Conservation (phyloP, 1,140 invertebrate genomes). For the Anagrus nilaparvatae region DNA sequence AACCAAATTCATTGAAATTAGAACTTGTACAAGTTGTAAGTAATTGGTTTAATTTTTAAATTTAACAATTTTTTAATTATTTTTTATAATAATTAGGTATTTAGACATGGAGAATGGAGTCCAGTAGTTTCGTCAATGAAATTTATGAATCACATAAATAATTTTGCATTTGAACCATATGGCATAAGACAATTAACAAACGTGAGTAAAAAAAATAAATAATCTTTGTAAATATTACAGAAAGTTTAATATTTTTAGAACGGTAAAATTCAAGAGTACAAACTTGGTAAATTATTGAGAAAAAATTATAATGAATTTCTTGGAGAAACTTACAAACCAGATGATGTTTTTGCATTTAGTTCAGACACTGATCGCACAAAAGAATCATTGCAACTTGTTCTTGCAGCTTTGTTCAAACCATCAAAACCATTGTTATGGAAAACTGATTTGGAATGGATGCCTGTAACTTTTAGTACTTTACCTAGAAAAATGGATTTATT, state of each 20-base stretch:
- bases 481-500: too few species aligned
- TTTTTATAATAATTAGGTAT: too few species aligned
- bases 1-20: too few species aligned
- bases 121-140: slow-evolving; percentile 47
- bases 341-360: slow-evolving; percentile 42
- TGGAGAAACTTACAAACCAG: slow-evolving; percentile 29
- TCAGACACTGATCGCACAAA: slow-evolving; percentile 50
- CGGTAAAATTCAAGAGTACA: slow-evolving; percentile 38
- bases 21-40: too few species aligned
- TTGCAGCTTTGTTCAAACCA: slow-evolving; percentile 29
- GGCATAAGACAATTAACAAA: slow-evolving; percentile 65
- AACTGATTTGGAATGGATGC: too few species aligned
- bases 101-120: slow-evolving; percentile 70
- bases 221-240: too few species aligned
- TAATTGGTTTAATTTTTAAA: too few species aligned
- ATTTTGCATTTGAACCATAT: slow-evolving; percentile 51
- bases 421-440: too few species aligned
- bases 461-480: too few species aligned
- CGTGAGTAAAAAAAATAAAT: too few species aligned
- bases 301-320: slow-evolving; percentile 35
- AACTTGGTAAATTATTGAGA: slow-evolving; percentile 36
- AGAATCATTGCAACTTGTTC: slow-evolving; percentile 34
- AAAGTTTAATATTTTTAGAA: slow-evolving; percentile 19
- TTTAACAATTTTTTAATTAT: too few species aligned
- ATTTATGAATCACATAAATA: slow-evolving; percentile 52